Evolutionary conservation across 1,140 invertebrate species (phyloP).

Genomic region (Tetraneura akinire): DNA sequence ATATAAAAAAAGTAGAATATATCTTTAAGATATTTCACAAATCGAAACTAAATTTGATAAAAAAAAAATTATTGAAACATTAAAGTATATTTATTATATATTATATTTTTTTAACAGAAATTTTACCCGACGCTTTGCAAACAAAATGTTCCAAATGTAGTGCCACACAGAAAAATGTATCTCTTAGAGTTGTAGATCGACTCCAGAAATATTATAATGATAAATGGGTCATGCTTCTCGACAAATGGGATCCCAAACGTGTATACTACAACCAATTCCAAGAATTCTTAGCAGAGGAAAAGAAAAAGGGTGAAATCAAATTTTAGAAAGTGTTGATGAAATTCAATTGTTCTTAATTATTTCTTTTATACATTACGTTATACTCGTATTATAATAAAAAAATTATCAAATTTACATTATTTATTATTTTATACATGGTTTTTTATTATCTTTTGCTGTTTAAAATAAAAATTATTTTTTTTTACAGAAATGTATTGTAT

Average conservation of each 20-base stretch:
- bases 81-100: too few species aligned
- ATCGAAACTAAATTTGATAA: slow-evolving; percentile 29
- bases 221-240: slow-evolving; percentile 63
- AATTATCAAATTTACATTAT: too few species aligned
- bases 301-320: slow-evolving; percentile 25
- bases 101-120: slow-evolving; percentile 39
- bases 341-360: not conserved
- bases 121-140: slow-evolving; percentile 63
- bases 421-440: too few species aligned
- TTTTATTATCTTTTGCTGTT: too few species aligned
- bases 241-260: slow-evolving; percentile 65
- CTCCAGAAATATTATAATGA: slow-evolving; percentile 63
- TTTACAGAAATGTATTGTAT: too few species aligned
- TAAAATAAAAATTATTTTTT: too few species aligned
- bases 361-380: not conserved
- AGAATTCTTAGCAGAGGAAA: slow-evolving; percentile 38
- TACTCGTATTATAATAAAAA: too few species aligned
- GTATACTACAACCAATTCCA: slow-evolving; percentile 61
- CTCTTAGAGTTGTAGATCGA: slow-evolving; percentile 55
- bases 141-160: slow-evolving; percentile 68
- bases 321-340: not conserved
- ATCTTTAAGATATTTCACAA: too few species aligned
- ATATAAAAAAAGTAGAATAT: too few species aligned
- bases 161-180: slow-evolving; percentile 63
- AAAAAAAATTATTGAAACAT: too few species aligned